phyloP scores from a whole-genome alignment of 2,888 invertebrate genomes.

The Lomographa bimaculata region DNA sequence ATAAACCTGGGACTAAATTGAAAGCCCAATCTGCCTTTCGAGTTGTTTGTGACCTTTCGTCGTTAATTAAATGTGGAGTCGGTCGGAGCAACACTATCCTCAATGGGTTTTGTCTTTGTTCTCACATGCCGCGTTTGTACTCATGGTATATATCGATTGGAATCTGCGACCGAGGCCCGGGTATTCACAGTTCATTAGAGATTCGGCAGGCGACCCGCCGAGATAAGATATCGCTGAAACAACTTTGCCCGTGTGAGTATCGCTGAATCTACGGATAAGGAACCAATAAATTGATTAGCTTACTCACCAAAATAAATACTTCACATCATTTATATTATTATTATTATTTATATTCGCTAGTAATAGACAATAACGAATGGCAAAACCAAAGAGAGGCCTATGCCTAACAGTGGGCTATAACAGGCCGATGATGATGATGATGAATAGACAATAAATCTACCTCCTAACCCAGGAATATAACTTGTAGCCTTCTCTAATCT shows the following conservation, averaged over 20 bases:
- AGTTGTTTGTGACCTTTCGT: slow-evolving; percentile 17
- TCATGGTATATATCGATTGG: slow-evolving; percentile 42
- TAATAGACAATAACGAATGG: too few relatives aligned
- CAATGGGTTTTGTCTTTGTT: slow-evolving; percentile 14
- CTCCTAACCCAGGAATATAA: background rate
- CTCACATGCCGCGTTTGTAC: slow-evolving; percentile 24
- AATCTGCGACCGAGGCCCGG: slow-evolving; percentile 42
- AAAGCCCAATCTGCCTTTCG: slow-evolving; percentile 20
- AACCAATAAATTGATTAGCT: slow-evolving; percentile 19
- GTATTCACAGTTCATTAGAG: slow-evolving; percentile 58
- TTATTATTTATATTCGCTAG: too few relatives aligned
- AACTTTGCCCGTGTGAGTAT: slow-evolving; percentile 36
- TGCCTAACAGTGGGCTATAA: too few relatives aligned
- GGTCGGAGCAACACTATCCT: slow-evolving; percentile 16
- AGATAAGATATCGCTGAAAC: slow-evolving; percentile 51
- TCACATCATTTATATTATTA: slow-evolving; percentile 5
- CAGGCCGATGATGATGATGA: too few relatives aligned
- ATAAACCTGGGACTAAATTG: slow-evolving; percentile 23
- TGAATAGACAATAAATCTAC: slow-evolving; percentile 1
- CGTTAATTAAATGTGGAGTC: slow-evolving; percentile 24
- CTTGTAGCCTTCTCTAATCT: background rate
- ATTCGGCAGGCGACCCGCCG: slow-evolving; percentile 46
- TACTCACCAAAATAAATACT: slow-evolving; percentile 10
- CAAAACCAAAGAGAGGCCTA: too few relatives aligned
- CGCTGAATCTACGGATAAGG: slow-evolving; percentile 23